Conservation (phyloP, 2,113 vertebrate species). For the Sceloporus undulatus region DNA sequence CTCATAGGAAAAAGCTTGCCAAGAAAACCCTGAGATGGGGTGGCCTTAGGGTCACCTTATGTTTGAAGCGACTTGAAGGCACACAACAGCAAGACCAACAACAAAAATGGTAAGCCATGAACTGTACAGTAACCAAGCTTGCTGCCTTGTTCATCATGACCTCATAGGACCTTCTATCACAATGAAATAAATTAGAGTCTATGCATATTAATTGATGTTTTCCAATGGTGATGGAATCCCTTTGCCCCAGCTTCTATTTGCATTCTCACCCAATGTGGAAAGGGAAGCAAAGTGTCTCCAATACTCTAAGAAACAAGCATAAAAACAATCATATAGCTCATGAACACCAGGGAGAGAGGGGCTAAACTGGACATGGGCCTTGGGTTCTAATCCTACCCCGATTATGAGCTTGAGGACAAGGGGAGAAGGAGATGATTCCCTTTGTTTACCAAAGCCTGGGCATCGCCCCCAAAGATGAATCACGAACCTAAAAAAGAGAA, state of each 20-base stretch:
- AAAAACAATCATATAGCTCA: neutral
- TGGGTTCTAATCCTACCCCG: neutral
- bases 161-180: slow-evolving; percentile 29
- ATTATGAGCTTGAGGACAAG: neutral
- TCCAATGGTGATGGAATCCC: neutral
- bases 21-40: no score
- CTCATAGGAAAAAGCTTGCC: no score
- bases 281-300: neutral
- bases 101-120: slow-evolving; percentile 47
- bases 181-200: slow-evolving; percentile 15
- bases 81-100: slow-evolving; percentile 61
- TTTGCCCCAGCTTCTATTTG: neutral
- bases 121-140: slow-evolving; percentile 29
- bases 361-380: neutral
- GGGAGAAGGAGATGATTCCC: no score
- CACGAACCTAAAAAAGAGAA: no score
- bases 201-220: neutral
- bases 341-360: neutral
- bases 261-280: neutral
- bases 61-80: no score
- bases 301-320: neutral
- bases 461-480: no score
- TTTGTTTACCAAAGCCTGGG: no score
- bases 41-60: no score
- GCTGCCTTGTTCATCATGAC: slow-evolving; percentile 22